These are phyloP conservation scores for Athene cunicularia DNA, from an alignment of 2,113 vertebrate genomes.

Conservation along the genomic window DNA sequence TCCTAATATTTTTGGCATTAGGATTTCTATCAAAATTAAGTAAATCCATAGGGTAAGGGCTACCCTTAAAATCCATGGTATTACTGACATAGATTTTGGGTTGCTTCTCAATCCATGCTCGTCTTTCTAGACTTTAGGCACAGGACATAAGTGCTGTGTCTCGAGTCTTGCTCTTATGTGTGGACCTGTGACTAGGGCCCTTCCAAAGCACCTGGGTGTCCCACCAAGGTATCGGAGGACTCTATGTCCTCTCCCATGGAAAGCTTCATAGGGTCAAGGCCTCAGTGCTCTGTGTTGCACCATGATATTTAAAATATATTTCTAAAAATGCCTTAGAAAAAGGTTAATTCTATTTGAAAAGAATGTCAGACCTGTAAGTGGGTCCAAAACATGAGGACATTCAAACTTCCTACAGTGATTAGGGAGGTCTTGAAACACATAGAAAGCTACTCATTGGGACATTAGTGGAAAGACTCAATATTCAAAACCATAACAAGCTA, in stretches of 20 bases:
- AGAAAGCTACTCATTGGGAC: neutral
- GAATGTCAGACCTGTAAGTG: neutral
- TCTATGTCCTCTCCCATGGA: accelerated
- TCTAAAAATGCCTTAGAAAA: neutral
- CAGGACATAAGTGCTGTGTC: accelerated
- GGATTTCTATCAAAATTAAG: neutral
- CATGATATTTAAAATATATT: neutral
- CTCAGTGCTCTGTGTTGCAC: neutral
- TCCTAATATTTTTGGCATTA: neutral
- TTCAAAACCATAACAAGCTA: neutral
- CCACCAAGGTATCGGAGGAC: neutral
- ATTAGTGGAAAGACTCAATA: neutral
- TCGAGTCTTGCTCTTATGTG: neutral
- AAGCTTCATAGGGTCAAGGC: neutral
- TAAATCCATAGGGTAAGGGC: neutral
- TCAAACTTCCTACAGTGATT: neutral
- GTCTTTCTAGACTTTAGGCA: neutral
- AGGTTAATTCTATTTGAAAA: neutral
- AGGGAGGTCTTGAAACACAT: neutral
- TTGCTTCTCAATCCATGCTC: neutral
- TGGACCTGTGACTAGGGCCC: neutral
- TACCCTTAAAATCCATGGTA: neutral
- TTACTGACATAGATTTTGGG: neutral
- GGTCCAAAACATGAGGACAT: neutral
- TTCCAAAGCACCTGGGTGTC: neutral